phyloP scores from a whole-genome alignment of 2,888 invertebrate species.

The Diachrysia chrysitis region DNA sequence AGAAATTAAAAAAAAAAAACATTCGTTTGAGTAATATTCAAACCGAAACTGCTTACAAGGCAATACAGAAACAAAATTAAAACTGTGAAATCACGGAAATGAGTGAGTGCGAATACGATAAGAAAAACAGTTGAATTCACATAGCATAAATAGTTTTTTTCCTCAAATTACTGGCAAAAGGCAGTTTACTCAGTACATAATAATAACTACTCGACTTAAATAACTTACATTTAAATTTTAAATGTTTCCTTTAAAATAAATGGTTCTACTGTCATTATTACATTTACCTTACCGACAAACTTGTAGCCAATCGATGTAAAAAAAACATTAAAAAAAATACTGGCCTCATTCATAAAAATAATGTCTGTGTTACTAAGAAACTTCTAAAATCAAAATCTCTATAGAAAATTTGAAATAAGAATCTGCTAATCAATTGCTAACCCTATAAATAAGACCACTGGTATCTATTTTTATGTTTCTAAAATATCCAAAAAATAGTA shows the following conservation, averaged over 20 bases:
- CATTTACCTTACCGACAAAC: neutral
- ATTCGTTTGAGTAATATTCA: neutral
- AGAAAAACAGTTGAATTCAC: slow-evolving; percentile 30
- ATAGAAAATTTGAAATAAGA: too few relatives aligned
- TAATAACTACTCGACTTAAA: neutral
- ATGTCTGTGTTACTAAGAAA: too few relatives aligned
- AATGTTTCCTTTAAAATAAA: neutral
- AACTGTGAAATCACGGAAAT: slow-evolving; percentile 43
- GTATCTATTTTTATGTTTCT: too few relatives aligned
- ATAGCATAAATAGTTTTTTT: slow-evolving; percentile 10
- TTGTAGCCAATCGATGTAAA: too few relatives aligned
- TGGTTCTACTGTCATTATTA: neutral
- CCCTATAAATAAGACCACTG: too few relatives aligned
- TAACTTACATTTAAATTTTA: neutral
- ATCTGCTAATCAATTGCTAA: too few relatives aligned
- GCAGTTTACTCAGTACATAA: neutral
- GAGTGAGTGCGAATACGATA: slow-evolving; percentile 26
- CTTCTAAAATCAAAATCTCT: too few relatives aligned
- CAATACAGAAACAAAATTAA: slow-evolving; percentile 15
- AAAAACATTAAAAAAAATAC: too few relatives aligned
- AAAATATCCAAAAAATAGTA: too few relatives aligned
- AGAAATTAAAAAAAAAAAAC: neutral
- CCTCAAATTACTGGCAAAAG: neutral
- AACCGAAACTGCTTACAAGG: neutral
- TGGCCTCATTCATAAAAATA: too few relatives aligned